phyloP scores from a whole-genome alignment of 2,888 invertebrate genomes.

The Xylota sylvarum region DNA sequence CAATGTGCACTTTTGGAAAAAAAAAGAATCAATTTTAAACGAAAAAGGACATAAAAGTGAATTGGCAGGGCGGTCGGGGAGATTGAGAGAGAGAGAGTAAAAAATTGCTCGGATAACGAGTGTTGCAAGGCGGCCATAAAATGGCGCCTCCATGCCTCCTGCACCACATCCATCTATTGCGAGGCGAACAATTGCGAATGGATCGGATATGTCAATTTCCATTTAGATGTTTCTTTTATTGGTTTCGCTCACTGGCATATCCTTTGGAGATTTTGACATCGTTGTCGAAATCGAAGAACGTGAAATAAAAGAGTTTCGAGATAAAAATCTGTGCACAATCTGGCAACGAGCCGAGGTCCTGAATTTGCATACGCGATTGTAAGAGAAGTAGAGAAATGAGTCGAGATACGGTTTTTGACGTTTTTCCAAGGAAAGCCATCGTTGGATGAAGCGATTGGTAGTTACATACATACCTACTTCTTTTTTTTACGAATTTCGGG shows the following conservation, averaged over 20 bases:
- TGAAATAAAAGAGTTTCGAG: conserved; percentile 50
- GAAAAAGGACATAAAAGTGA: conserved; percentile 60
- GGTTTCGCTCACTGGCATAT: conserved; percentile 56
- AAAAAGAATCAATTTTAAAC: conserved; percentile 55
- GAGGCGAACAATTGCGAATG: conserved; percentile 54
- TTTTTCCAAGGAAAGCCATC: conserved; percentile 65
- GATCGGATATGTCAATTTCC: conserved; percentile 76
- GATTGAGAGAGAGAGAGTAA: not conserved
- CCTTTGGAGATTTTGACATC: conserved; percentile 68
- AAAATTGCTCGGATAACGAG: conserved; percentile 43
- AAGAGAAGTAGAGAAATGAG: conserved; percentile 51
- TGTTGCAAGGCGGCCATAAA: conserved; percentile 73
- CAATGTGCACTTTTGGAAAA: conserved; percentile 66
- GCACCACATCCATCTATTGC: conserved; percentile 61
- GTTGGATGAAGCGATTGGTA: conserved; percentile 28
- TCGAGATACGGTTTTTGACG: conserved; percentile 61
- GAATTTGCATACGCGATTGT: conserved; percentile 67
- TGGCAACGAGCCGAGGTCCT: conserved; percentile 49
- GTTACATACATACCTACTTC: conserved; percentile 4
- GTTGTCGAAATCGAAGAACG: conserved; percentile 48
- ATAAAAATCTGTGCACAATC: conserved; percentile 66
- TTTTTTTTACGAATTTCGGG: conserved; percentile 17
- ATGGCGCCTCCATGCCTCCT: conserved; percentile 68
- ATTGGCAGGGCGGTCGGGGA: conserved; percentile 2
- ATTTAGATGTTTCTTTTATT: conserved; percentile 77